phyloP scores from a whole-genome alignment of 2,797 vertebrate species.

The Eulemur albifrons region DNA sequence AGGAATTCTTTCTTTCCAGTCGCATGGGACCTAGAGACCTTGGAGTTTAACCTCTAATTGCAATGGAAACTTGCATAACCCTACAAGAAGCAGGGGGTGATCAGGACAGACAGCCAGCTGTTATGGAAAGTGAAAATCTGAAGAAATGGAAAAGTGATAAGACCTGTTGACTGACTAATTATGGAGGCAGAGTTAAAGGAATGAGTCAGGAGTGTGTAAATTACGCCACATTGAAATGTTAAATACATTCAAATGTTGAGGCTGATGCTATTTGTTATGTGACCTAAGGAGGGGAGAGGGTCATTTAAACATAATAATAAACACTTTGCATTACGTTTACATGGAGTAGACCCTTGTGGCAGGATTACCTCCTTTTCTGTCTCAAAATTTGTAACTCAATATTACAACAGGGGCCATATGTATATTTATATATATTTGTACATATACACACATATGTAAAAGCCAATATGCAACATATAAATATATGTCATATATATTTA shows the following conservation, averaged over 20 bases:
- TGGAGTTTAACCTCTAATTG: background rate
- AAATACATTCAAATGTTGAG: background rate
- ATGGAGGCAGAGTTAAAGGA: too few relatives aligned
- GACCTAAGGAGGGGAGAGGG: background rate
- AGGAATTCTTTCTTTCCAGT: background rate
- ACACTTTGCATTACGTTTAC: background rate
- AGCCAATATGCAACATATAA: background rate
- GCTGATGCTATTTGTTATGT: background rate
- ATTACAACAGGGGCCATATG: background rate
- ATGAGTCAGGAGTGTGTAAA: too few relatives aligned
- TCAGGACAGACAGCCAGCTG: accelerated
- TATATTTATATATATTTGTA: background rate
- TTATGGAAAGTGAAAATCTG: background rate
- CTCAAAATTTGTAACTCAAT: background rate
- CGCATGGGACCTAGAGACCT: background rate
- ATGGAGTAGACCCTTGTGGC: accelerated
- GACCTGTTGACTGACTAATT: background rate
- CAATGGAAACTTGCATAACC: background rate
- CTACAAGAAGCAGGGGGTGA: background rate
- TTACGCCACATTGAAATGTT: too few relatives aligned
- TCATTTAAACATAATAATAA: background rate
- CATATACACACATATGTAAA: background rate
- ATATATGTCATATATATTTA: background rate
- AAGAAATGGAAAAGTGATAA: background rate
- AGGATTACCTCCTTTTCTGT: background rate